Evolutionary conservation across 2,113 vertebrate species (phyloP), one percentile per base, ranked within the genome.

Genomic region (Shinisaurus crocodilurus): DNA sequence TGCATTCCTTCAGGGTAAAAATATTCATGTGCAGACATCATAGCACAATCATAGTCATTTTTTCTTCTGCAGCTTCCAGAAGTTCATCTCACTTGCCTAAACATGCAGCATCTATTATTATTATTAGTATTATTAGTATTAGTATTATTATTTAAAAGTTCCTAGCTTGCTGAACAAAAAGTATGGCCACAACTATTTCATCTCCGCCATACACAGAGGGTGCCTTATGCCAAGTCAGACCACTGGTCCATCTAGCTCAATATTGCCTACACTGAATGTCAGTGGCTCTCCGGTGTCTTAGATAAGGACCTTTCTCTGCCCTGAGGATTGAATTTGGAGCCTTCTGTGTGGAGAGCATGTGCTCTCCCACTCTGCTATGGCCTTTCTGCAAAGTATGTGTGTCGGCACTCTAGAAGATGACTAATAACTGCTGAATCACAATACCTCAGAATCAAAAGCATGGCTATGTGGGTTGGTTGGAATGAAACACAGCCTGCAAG

Each of bases 1-100:
- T 96, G 94, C 97, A 97, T 98, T 97, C 96, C 95, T 97, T 90
- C 1, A 0, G 92, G 93, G 94, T 96, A 96, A 96, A 98, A 97
- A 96, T 96, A 97, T 97, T 94, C 96, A 54, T 95, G 95, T 84
- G 93, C 96, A 97, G 96, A 97, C 96, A 95, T 95, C 94, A 91
- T 89, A 96, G 82, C 92, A 95, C 86, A 89, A 94, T 94, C 63
- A 5, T 86, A 92, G 92, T 91, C 94, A 95, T 94, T 96, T 94
- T 92, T 94, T 88, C 86, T 94, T 92, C 95, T 93, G 91, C 93
- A 93, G 94, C 95, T 96, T 91, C 90, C 95, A 93, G 77, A 92
- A 94, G 92, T 92, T 94, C 88, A 90, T 94, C 48, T 90, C 87
- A 95, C 82, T 93, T 94, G 94, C 37, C 75, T 13, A 82, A 88